Evolutionary conservation across 92 coral and sea anemone genomes (phyloP).

Genomic region (Phenganax marumi): DNA sequence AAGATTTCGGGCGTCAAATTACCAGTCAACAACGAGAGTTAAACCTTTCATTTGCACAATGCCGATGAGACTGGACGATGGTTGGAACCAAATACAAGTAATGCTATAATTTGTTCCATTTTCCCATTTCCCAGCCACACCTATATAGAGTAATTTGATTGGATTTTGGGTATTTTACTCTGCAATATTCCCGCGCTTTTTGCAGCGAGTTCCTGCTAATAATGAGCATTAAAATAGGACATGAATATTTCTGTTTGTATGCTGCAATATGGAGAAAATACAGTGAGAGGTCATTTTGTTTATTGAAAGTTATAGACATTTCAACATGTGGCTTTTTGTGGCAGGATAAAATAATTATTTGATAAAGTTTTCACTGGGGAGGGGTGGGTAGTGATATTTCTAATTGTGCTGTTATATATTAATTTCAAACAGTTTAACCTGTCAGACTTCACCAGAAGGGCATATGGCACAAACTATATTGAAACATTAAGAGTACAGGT

Average conservation of each 20-base stretch:
- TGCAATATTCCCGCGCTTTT: slow-evolving; percentile 43
- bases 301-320: neutral
- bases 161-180: slow-evolving; percentile 6
- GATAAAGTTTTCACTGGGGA: neutral
- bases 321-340: slow-evolving; percentile 6
- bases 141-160: neutral
- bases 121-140: neutral
- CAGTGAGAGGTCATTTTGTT: neutral
- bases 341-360: neutral
- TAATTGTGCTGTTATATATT: neutral
- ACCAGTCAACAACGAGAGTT: slow-evolving; percentile 96
- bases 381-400: slow-evolving; percentile 19
- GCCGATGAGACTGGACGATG: slow-evolving; percentile 99
- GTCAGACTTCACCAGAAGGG: slow-evolving; percentile 97
- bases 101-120: neutral
- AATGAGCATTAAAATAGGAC: neutral
- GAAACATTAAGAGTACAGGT: slow-evolving; percentile 99
- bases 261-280: neutral
- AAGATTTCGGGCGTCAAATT: slow-evolving; percentile 98
- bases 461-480: slow-evolving; percentile 98
- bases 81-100: slow-evolving; percentile 99
- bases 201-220: neutral
- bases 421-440: slow-evolving; percentile 74
- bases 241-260: neutral
- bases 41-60: slow-evolving; percentile 99